Percentiles rank a stretch among this genome's conserved stretches.
phyloP scores from a whole-genome alignment of 2,113 vertebrate species.

The Porphyrio hochstetteri region DNA sequence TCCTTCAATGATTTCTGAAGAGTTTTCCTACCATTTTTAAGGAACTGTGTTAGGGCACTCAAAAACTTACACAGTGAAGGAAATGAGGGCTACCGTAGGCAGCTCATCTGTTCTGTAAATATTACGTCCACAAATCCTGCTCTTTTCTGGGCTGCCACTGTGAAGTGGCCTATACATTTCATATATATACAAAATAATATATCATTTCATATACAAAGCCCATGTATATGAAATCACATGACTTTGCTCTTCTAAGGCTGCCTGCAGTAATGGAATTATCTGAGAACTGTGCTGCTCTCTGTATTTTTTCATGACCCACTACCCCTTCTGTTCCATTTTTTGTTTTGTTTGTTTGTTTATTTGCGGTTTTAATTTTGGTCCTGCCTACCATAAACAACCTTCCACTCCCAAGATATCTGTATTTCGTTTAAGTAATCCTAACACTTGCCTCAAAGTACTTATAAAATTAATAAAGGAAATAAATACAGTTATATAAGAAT shows the following conservation, averaged over 20 bases:
- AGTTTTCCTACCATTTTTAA: not conserved
- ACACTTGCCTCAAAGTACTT: not conserved
- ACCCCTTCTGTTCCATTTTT: not conserved
- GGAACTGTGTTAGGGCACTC: not conserved
- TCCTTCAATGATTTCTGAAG: not conserved
- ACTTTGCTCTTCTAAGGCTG: not conserved
- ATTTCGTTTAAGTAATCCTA: not conserved
- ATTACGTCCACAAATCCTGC: not conserved
- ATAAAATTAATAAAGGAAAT: slow-evolving; percentile 34
- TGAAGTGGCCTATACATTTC: not conserved
- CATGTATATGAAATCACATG: not conserved
- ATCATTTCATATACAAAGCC: not conserved
- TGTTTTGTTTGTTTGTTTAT: not conserved
- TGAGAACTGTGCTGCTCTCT: not conserved
- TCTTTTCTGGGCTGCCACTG: not conserved
- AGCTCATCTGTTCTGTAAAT: not conserved
- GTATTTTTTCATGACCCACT: not conserved
- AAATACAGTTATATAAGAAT: slow-evolving; percentile 14
- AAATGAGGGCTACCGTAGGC: not conserved
- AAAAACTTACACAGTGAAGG: not conserved
- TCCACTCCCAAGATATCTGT: not conserved
- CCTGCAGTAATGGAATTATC: not conserved
- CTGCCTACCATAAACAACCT: not conserved
- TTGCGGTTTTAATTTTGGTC: not conserved
- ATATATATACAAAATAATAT: too few relatives aligned